Base-by-base conservation (phyloP, 1,140 invertebrate species). In the Apis dorsata region DNA sequence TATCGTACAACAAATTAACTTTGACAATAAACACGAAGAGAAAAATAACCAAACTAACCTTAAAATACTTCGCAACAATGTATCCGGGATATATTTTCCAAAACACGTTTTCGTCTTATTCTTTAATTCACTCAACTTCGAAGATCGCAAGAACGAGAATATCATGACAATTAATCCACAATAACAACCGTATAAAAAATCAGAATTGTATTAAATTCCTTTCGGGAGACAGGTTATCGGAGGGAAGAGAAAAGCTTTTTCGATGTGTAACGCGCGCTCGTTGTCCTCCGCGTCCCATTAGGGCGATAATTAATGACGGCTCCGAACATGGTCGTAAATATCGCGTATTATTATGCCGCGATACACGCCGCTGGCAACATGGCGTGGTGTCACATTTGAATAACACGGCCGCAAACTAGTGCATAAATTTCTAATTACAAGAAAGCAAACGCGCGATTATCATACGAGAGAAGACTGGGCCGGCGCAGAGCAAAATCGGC, bases 391-490 rank as follows among this genome's bases (percentile, higher is more conserved):
- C 92, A 92, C 92, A 93, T 93, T 93, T 93, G 92, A 93, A 93
- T 93, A 93, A 93, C 92, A 93, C 77, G 91, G 71, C 88, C 85
- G 86, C 86, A 72, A 92, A 92, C 91, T 92, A 93, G 92, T 93
- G 91, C 92, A 93, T 93, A 93, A 92, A 93, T 93, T 93, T 93
- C 89, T 93, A 93, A 93, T 93, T 93, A 93, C 92, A 93, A 93
- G 92, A 88, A 91, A 89, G 87, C 87, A 88, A 90, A 84, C 69
- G 68, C 57, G 51, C n/a, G 76, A 53, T 84, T 72, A 74, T 84
- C 80, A 69, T 82, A 82, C 80, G 62, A 19, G 28, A 10, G 17
- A 5, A 19, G 28, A 19, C n/a, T 53, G 15, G 24, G 28, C 19
- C 49, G 12, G 17, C 28, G 49, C 11, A 49, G n/a, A 9, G n/a